Base-by-base conservation (phyloP, 2,797 vertebrate species). In the Mus spretus region DNA sequence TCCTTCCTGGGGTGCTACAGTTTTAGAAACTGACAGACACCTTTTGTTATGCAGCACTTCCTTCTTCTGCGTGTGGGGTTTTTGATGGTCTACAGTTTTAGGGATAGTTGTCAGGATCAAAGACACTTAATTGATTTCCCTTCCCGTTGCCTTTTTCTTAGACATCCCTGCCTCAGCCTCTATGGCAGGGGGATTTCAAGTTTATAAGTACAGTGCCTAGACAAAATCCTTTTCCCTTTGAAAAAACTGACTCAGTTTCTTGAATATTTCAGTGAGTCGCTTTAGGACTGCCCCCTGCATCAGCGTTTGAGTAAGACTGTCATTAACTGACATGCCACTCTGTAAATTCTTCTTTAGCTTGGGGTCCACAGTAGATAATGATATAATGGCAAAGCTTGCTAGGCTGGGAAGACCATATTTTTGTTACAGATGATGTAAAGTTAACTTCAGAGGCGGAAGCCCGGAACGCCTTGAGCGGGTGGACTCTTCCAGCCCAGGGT, bases 171-270 rank as follows among this genome's bases (percentile, higher is more conserved):
- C 50, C 50, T 72, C 19, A 72, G 77, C 26, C 34, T 65, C n/a
- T 26, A 24, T 12, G 5, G 15, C 17, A 1, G 1, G 11, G 3
- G 8, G n/a, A 75, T 74, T 79, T 2, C 15, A 59, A 11, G 9
- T 40, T 34, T 28, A 28, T 28, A 65, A 20, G 47, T 47, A 65
- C 40, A 24, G 9, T 53, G 22, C 19, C 34, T 11, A 40, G 77
- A 47, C 24, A 92, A 87, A 92, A 83, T 47, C 70, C 26, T 80
- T 93, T 90, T 61, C n/a, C 67, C 13, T 91, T 85, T 87, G 28
- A 86, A 90, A 92, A 47, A 78, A 44, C 44, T 70, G 24, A 75
- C 65, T 91, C 17, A 40, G 26, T 82, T 53, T 88, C 65, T 81
- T 61, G 28, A 53, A 31, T 89, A 31, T 34, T 92, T 12, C 28